These are phyloP conservation scores for Lasioglossum albipes DNA, from an alignment of 1,140 invertebrate species.

Conservation along the genomic window DNA sequence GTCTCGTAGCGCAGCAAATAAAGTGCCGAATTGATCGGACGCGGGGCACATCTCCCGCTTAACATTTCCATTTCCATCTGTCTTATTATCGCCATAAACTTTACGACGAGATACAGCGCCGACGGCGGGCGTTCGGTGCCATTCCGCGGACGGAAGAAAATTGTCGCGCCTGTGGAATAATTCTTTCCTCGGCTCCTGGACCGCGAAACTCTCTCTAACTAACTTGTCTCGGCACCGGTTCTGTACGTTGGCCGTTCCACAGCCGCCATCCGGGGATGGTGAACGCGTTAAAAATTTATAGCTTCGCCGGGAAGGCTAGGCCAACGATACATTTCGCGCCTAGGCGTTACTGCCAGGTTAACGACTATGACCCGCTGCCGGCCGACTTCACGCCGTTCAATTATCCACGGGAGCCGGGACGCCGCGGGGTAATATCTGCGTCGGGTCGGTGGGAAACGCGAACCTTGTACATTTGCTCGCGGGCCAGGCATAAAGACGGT, in stretches of 20 bases:
- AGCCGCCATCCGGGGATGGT: neutral
- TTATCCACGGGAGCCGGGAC: slow-evolving; percentile 45
- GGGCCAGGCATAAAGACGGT: slow-evolving; percentile 10
- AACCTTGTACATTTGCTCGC: slow-evolving; percentile 9
- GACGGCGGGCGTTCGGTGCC: neutral
- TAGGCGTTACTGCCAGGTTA: slow-evolving; percentile 47
- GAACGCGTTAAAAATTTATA: slow-evolving; percentile 39
- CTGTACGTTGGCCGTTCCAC: neutral
- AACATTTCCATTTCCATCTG: neutral
- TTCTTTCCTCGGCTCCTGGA: neutral
- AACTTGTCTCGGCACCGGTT: neutral
- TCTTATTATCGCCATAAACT: neutral
- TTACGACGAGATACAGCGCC: neutral
- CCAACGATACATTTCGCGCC: slow-evolving; percentile 45
- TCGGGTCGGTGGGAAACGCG: neutral
- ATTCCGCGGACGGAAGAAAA: neutral
- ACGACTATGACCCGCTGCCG: slow-evolving; percentile 44
- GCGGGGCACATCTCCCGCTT: neutral
- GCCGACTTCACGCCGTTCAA: slow-evolving; percentile 53
- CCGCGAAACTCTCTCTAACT: neutral
- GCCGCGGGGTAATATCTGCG: neutral
- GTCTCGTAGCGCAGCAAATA: too few relatives aligned
- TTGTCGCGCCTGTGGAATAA: neutral
- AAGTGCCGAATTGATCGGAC: neutral
- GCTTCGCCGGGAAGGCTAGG: neutral